phyloP scores from a whole-genome alignment of 2,113 vertebrate genomes.

The Columbina picui region DNA sequence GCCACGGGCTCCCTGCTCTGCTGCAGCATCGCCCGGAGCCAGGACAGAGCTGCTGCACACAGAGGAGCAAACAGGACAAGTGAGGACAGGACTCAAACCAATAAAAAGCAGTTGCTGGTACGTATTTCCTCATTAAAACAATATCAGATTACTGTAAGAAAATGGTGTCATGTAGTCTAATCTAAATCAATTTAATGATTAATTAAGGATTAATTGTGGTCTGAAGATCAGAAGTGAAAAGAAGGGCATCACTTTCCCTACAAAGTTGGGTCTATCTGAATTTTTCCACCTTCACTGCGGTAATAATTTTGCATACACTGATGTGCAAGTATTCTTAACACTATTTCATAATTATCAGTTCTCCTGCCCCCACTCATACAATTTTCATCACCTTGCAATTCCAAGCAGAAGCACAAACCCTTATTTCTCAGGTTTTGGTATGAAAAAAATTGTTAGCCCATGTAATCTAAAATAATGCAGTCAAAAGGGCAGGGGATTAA shows the following conservation, averaged over 20 bases:
- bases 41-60: not conserved
- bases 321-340: not conserved
- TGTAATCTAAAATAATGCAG: not conserved
- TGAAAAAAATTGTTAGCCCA: not conserved
- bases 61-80: not conserved
- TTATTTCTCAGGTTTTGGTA: not conserved
- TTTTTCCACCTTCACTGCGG: not conserved
- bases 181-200: not conserved
- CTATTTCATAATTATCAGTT: not conserved
- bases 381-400: not conserved
- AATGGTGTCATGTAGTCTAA: not conserved
- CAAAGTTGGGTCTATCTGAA: not conserved
- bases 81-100: not conserved
- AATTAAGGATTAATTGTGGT: not conserved
- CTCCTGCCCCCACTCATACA: not conserved
- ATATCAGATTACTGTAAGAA: not conserved
- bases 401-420: not conserved
- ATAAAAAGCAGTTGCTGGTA: not conserved
- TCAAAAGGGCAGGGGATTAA: not conserved
- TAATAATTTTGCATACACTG: not conserved
- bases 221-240: not conserved
- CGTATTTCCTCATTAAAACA: not conserved
- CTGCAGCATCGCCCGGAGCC: not conserved
- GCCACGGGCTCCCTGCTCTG: not conserved
- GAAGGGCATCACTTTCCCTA: not conserved